A percentile compares a stretch with the other conserved stretches of the same genome.
These are phyloP conservation scores for Hydrochoerus hydrochaeris DNA, from an alignment of 2,113 vertebrate genomes.

Conservation along the genomic window DNA sequence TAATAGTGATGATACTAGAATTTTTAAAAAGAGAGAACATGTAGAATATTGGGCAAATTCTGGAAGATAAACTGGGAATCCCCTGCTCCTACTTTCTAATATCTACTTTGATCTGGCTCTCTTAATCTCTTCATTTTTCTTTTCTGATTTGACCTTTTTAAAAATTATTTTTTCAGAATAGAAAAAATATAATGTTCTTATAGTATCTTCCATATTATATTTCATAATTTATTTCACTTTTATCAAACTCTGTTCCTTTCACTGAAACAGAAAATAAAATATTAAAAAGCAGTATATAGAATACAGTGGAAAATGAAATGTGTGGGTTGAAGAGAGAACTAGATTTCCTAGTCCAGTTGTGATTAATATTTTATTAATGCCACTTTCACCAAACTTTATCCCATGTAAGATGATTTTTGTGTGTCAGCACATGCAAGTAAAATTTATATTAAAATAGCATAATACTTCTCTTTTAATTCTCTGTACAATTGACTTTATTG, in stretches of 20 bases:
- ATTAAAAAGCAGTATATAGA: not conserved
- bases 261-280: not conserved
- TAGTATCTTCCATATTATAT: not conserved
- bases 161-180: not conserved
- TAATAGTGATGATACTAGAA: not conserved
- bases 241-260: not conserved
- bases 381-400: rapidly evolving
- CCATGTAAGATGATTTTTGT: not conserved
- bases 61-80: not conserved
- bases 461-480: not conserved
- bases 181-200: not conserved
- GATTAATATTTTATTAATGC: not conserved
- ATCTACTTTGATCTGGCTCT: not conserved
- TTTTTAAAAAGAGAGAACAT: not conserved
- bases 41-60: not conserved
- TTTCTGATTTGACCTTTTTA: not conserved
- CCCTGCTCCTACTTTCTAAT: not conserved
- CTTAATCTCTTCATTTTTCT: not conserved
- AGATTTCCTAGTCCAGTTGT: not conserved
- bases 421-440: not conserved
- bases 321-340: not conserved
- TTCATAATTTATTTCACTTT: not conserved
- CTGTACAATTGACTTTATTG: rapidly evolving
- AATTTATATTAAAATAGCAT: not conserved
- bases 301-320: not conserved